A percentile compares a stretch with the other conserved stretches of the same genome.
phyloP scores from a whole-genome alignment of 2,888 invertebrate species.

The Lasioglossum zephyrum region DNA sequence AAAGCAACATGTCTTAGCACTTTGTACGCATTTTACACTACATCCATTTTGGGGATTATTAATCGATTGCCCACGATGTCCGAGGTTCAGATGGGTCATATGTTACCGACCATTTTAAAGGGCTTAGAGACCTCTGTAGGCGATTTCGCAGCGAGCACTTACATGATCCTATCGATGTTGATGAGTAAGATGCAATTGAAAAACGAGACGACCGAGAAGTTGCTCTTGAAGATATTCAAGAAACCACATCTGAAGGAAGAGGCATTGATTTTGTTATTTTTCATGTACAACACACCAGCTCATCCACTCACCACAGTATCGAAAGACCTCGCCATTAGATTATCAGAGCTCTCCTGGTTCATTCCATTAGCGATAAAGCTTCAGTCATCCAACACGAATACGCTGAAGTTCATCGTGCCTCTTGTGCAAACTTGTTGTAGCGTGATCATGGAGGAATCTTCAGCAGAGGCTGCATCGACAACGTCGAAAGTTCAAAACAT shows the following conservation, averaged over 20 bases:
- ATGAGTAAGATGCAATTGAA: slow-evolving; percentile 88
- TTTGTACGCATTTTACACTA: slow-evolving; percentile 92
- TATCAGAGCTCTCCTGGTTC: slow-evolving; percentile 85
- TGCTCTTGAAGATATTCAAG: slow-evolving; percentile 87
- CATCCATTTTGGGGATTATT: slow-evolving; percentile 90
- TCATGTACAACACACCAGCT: slow-evolving; percentile 89
- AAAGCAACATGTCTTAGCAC: slow-evolving; percentile 88
- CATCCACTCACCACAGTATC: slow-evolving; percentile 85
- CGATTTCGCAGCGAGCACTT: slow-evolving; percentile 91
- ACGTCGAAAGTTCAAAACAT: slow-evolving; percentile 85
- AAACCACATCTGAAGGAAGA: slow-evolving; percentile 87
- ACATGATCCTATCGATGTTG: slow-evolving; percentile 90
- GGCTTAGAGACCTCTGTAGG: slow-evolving; percentile 89
- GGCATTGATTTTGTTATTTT: slow-evolving; percentile 88
- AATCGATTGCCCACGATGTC: slow-evolving; percentile 86
- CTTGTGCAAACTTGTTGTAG: slow-evolving; percentile 86
- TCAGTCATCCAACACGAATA: slow-evolving; percentile 86
- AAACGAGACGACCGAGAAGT: slow-evolving; percentile 86
- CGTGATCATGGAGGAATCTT: slow-evolving; percentile 84
- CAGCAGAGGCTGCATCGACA: slow-evolving; percentile 58
- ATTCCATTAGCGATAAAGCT: slow-evolving; percentile 85
- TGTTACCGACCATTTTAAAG: slow-evolving; percentile 90
- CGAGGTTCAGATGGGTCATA: slow-evolving; percentile 88
- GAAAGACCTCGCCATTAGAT: slow-evolving; percentile 85
- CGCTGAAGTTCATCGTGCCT: slow-evolving; percentile 86